Base-by-base conservation (phyloP, 2,113 vertebrate genomes). In the Amphiprion percula region DNA sequence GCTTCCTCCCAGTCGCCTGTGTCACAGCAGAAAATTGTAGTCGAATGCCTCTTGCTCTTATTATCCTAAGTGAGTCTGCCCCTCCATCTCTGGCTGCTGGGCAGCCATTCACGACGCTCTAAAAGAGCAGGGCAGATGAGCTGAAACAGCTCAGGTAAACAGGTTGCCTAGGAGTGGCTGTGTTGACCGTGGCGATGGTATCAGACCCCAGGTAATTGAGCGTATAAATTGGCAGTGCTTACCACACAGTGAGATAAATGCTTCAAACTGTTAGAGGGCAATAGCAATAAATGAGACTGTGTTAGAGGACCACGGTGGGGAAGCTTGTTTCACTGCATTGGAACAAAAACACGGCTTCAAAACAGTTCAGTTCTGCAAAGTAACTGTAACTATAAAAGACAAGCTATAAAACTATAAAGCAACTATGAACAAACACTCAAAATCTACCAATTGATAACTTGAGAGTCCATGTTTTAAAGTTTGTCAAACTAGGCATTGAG, bases 151-250 rank as follows among this genome's bases (percentile, higher is more conserved):
- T 77, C 81, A 83, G 68, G 88, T 85, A 85, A 90, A 89, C 79
- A 88, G 68, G 80, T 68, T 71, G 61, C 50, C 6, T 17, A 55
- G 28, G 21, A 76, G 69, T 49, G 61, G 15, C 71, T 63, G 60
- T 76, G 85, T 67, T 87, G 80, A 88, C 86, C 61, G 26, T 71
- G 68, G 65, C 19, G 37, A 85, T 79, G 68, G 65, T 82, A 85
- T 88, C 85, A 81, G 54, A 74, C 54, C 4, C n/a, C 39, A 52
- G 47, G 75, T 79, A 91, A 87, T 73, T 84, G 85, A 84, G 86
- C 47, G 1, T 55, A 76, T 68, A 84, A 89, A 89, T 83, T 85
- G 82, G 69, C 68, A 59, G 64, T 56, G 56, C 79, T 86, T 79
- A 81, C 80, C 85, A 72, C 71, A 74, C 76, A 68, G 64, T 21